Percentiles rank a stretch among this genome's conserved stretches.
Evolutionary conservation across 2,888 invertebrate genomes (phyloP).

Genomic region (Mesopsocus fuscifrons): DNA sequence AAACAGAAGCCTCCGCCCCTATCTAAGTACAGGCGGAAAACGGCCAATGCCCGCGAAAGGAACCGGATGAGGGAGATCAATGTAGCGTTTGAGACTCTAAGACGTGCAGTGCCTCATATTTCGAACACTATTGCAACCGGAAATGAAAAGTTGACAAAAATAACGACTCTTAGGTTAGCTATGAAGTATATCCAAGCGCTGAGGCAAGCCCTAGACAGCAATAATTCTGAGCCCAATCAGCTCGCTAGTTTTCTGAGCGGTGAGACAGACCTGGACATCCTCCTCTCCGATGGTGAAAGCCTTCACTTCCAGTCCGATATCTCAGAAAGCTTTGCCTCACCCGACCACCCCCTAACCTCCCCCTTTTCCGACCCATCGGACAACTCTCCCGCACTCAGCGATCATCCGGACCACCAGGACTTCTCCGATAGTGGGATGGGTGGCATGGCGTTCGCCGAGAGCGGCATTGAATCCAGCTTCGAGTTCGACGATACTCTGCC

Average conservation of each 20-base stretch:
- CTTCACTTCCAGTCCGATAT: constrained; percentile 2
- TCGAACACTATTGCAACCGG: constrained; percentile 16
- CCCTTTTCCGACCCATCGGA: constrained; percentile 4
- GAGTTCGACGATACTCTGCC: constrained; percentile 4
- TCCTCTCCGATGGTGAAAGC: constrained; percentile 5
- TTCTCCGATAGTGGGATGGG: constrained; percentile 1
- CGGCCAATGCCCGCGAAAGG: constrained; percentile 74
- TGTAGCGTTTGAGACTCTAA: constrained; percentile 64
- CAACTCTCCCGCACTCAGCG: constrained; percentile 1
- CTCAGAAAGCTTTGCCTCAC: neutral
- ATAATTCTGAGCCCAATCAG: neutral
- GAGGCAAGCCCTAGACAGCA: constrained; percentile 31
- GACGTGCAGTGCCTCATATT: constrained; percentile 49
- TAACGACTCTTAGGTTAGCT: constrained; percentile 67
- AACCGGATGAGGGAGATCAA: constrained; percentile 82
- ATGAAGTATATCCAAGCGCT: constrained; percentile 72
- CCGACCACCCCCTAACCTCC: neutral
- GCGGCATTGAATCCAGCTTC: constrained; percentile 4
- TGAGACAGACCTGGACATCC: constrained; percentile 2
- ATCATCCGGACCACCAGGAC: neutral
- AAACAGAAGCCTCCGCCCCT: constrained; percentile 45
- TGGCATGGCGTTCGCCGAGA: neutral
- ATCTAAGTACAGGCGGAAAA: constrained; percentile 75
- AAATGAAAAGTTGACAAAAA: constrained; percentile 72
- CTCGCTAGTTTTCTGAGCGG: neutral